These are phyloP conservation scores for Neodiprion fabricii DNA, from an alignment of 1,140 invertebrate species.

Conservation along the genomic window DNA sequence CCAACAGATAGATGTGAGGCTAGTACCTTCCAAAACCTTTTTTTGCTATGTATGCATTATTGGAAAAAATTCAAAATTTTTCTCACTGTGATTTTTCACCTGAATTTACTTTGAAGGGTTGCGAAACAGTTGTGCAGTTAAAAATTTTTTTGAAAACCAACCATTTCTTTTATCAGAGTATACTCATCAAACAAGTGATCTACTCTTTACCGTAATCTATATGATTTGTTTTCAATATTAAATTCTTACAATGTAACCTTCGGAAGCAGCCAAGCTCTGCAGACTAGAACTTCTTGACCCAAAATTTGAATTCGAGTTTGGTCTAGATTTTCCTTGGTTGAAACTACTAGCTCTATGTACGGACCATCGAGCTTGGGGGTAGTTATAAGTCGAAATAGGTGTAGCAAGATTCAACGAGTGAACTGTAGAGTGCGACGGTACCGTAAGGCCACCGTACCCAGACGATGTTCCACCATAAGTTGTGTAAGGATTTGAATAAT, in stretches of 20 bases:
- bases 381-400: slow-evolving; percentile 62
- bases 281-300: slow-evolving; percentile 57
- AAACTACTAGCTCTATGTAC: slow-evolving; percentile 50
- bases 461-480: slow-evolving; percentile 70
- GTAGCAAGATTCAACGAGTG: slow-evolving; percentile 62
- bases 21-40: too few species aligned
- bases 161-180: too few species aligned
- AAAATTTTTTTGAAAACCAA: too few species aligned
- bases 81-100: too few species aligned
- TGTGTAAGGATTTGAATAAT: slow-evolving; percentile 56
- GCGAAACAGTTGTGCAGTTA: too few species aligned
- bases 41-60: too few species aligned
- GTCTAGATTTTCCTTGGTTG: slow-evolving; percentile 48
- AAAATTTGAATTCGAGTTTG: slow-evolving; percentile 34
- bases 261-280: slow-evolving; percentile 67
- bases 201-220: too few species aligned
- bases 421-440: slow-evolving; percentile 59
- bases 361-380: slow-evolving; percentile 40
- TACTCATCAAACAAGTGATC: too few species aligned
- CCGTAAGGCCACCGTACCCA: slow-evolving; percentile 67
- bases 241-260: slow-evolving; percentile 73
- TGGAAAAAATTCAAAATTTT: too few species aligned
- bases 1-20: too few species aligned
- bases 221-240: not conserved
- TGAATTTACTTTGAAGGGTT: too few species aligned